Evolutionary conservation across 2,797 vertebrate species (phyloP).

Genomic region (Fringilla coelebs): DNA sequence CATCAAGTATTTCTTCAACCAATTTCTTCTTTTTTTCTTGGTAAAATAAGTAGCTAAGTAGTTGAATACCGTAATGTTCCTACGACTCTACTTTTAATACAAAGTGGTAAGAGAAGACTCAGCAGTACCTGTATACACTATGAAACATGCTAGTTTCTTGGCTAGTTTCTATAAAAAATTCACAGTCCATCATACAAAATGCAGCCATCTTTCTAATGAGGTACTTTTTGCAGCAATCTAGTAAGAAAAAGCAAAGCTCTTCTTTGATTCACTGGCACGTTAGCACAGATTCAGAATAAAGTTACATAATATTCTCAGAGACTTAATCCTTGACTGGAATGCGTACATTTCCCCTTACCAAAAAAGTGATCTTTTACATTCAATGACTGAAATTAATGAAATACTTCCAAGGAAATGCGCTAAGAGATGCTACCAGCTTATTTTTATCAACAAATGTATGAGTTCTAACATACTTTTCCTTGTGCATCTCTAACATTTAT

Average conservation of each 20-base stretch:
- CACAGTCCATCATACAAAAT: background rate
- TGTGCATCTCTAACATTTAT: background rate
- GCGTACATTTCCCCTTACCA: background rate
- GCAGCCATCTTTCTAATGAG: background rate
- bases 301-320: background rate
- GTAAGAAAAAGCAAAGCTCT: background rate
- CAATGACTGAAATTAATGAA: background rate
- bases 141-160: background rate
- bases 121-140: background rate
- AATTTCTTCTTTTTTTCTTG: background rate
- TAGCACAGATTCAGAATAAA: background rate
- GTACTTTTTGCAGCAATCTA: background rate
- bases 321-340: background rate
- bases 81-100: background rate
- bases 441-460: background rate
- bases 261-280: background rate
- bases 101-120: background rate
- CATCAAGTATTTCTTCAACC: constrained; percentile 21
- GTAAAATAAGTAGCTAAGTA: constrained; percentile 4
- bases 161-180: background rate
- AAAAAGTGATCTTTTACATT: background rate
- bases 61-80: background rate
- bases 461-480: background rate
- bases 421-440: background rate
- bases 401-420: background rate